A percentile compares a stretch with the other conserved stretches of the same genome.
Conservation (phyloP, 23 tunicate genomes). For the Styela clava region DNA sequence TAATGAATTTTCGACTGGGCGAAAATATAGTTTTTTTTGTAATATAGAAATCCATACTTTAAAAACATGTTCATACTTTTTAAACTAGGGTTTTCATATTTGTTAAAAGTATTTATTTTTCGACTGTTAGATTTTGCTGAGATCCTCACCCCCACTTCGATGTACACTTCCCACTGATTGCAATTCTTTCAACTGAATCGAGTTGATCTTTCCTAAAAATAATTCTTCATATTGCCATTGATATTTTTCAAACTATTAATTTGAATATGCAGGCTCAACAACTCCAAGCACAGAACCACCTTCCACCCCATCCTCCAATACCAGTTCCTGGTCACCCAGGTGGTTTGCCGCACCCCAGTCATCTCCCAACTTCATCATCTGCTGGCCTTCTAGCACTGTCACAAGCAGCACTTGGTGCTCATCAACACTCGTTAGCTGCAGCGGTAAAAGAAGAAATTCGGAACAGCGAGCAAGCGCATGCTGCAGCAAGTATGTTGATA, state of each 20-base stretch:
- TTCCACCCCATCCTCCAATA: conserved; percentile 64
- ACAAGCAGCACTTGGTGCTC: conserved; percentile 58
- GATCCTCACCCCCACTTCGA: too few relatives aligned
- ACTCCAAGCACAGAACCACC: conserved; percentile 73
- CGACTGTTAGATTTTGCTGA: too few relatives aligned
- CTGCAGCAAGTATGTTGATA: conserved; percentile 15
- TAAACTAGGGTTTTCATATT: too few relatives aligned
- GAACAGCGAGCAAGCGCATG: conserved; percentile 23
- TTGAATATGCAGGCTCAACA: conserved; percentile 55
- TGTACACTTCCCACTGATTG: too few relatives aligned
- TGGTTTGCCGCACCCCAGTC: conserved; percentile 64
- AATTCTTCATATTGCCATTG: too few relatives aligned
- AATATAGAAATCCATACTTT: too few relatives aligned
- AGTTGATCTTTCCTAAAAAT: too few relatives aligned
- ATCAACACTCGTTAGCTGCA: conserved; percentile 33
- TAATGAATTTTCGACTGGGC: not conserved
- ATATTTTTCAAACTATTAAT: too few relatives aligned
- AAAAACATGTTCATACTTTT: too few relatives aligned
- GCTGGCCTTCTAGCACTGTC: conserved; percentile 80
- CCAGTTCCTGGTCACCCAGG: conserved; percentile 68
- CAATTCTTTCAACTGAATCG: too few relatives aligned
- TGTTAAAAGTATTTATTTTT: too few relatives aligned
- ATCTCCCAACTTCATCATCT: conserved; percentile 61
- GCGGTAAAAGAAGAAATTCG: conserved; percentile 17
- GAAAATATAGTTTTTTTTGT: not conserved